phyloP scores from a whole-genome alignment of 92 coral and sea anemone species.

The Porites evermanni region DNA sequence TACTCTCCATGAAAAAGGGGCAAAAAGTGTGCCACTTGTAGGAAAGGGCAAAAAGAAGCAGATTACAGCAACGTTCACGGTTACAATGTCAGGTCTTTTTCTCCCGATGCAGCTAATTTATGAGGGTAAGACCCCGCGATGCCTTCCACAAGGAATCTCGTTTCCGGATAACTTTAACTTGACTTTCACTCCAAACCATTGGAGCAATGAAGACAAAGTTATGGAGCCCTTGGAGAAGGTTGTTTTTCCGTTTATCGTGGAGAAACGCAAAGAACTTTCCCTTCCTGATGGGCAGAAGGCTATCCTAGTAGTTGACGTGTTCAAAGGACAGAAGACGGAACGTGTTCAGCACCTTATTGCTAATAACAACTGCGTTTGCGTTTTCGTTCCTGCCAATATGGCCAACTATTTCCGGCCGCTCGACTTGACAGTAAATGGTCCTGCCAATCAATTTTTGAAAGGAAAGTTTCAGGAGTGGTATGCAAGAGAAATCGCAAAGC shows the following conservation, averaged over 20 bases:
- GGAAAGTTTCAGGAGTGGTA: constrained; percentile 35
- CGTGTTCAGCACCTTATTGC: constrained; percentile 37
- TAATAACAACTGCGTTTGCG: constrained; percentile 51
- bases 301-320: constrained; percentile 45
- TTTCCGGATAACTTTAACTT: too few species aligned
- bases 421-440: constrained; percentile 54
- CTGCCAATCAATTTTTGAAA: constrained; percentile 46
- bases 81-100: constrained; percentile 50
- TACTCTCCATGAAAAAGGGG: too few species aligned
- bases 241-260: constrained; percentile 50
- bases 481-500: background rate
- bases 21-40: constrained; percentile 36
- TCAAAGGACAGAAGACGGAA: constrained; percentile 50
- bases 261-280: constrained; percentile 48
- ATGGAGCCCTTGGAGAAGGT: constrained; percentile 48
- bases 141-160: constrained; percentile 55
- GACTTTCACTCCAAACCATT: constrained; percentile 43
- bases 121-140: constrained; percentile 55
- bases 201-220: constrained; percentile 59
- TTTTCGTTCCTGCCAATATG: constrained; percentile 45
- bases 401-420: constrained; percentile 50
- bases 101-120: constrained; percentile 55
- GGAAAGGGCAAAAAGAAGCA: constrained; percentile 50
- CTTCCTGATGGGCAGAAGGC: constrained; percentile 52
- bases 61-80: constrained; percentile 25